Base-by-base conservation (phyloP, 2,888 invertebrate genomes). In the Sphinx pinastri region DNA sequence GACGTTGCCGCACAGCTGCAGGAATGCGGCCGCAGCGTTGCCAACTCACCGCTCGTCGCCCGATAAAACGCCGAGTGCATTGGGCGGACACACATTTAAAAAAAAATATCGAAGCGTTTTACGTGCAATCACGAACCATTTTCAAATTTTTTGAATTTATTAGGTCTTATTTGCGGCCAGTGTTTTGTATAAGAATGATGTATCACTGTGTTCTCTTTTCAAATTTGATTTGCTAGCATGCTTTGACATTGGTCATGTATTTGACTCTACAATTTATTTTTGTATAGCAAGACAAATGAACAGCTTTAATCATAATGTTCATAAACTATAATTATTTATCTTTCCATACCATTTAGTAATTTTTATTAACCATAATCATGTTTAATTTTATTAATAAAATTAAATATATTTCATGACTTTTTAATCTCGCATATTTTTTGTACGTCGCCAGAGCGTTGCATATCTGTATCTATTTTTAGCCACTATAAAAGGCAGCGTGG, bases 11-110 rank as follows among this genome's bases (percentile, higher is more conserved):
- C 79, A 75, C 80, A 77, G 81, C 79, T 82, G 84, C 82, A 86
- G 89, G 92, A 92, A 92, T 92, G 92, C 90, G 91, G 86, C 82
- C 89, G 90, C 84, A 77, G 80, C 87, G 91, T 87, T 90, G 92
- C 92, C 91, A 88, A 83, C 78, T 84, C 89, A 85, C 82, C 76
- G 79, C 85, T 77, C 87, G 84, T 76, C 76, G 68, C 79, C 76
- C 86, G 90, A 92, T 90, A 90, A 87, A 85, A 77, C 58, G 8
- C 83, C 84, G 87, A 87, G 88, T 90, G 92, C 91, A 92, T 88
- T 91, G 92, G 92, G 92, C 91, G 92, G 92, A 45, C 45, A 63
- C 25, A 55, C 71, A 86, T 84, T 84, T 83, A 83, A 83, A 81
- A 83, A 81, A 68, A 63, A 38, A 60, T 55, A 63, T 66, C 58